Evolutionary conservation across 2,888 invertebrate genomes (phyloP).

Genomic region (Stomorhina lunata): DNA sequence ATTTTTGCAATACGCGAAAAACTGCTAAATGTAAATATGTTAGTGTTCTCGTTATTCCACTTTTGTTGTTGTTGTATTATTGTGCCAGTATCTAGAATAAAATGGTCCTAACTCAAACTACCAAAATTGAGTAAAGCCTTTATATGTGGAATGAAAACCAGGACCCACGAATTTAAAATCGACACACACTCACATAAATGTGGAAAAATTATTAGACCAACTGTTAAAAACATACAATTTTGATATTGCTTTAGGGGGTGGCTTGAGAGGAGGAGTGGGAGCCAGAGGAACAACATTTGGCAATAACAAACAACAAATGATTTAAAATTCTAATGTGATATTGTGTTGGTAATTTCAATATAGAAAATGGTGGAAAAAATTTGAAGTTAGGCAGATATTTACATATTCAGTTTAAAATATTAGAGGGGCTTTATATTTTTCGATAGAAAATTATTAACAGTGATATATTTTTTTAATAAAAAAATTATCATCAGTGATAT

Average conservation of each 20-base stretch:
- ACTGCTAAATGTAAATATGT: conserved; percentile 47
- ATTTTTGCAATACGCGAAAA: conserved; percentile 25
- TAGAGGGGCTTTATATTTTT: no score
- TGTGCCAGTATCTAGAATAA: background rate
- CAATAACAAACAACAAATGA: conserved; percentile 67
- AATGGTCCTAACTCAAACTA: background rate
- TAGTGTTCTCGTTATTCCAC: background rate
- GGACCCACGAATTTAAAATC: background rate
- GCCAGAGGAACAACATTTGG: background rate
- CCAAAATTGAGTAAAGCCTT: no score
- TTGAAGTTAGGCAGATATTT: no score
- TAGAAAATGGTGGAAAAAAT: background rate
- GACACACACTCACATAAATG: no score
- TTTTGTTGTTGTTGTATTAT: background rate
- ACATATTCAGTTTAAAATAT: no score
- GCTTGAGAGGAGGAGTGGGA: background rate
- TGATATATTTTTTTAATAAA: no score
- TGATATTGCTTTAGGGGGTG: no score
- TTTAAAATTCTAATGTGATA: conserved; percentile 73
- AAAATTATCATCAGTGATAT: no score
- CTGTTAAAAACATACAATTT: background rate
- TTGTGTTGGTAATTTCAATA: conserved; percentile 65
- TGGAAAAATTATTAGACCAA: conserved; percentile 6
- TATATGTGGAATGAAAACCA: no score
- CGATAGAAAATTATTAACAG: no score